phyloP scores from a whole-genome alignment of 2,888 invertebrate species.

The Drosophila quinaria region DNA sequence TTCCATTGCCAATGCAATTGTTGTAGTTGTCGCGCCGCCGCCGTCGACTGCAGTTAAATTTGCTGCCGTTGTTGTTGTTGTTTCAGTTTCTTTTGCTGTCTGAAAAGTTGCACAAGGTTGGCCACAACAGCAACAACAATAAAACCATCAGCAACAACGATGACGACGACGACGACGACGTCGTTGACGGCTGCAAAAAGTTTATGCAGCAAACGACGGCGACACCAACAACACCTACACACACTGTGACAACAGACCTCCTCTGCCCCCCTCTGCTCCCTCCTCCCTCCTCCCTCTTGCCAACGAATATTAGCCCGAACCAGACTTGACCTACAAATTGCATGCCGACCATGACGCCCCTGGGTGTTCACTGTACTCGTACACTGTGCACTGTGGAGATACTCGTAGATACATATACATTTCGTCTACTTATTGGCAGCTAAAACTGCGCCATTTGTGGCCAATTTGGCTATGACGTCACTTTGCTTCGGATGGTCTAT shows the following conservation, averaged over 20 bases:
- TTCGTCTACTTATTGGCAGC: constrained; percentile 50
- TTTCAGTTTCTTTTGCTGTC: constrained; percentile 75
- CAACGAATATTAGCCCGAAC: constrained; percentile 31
- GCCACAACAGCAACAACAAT: constrained; percentile 48
- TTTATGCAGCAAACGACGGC: constrained; percentile 70
- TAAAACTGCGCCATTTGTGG: constrained; percentile 44
- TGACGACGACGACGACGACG: constrained; percentile 20
- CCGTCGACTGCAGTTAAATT: constrained; percentile 74
- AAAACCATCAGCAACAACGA: constrained; percentile 28
- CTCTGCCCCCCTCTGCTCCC: neutral
- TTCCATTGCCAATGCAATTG: constrained; percentile 59
- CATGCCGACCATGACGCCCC: constrained; percentile 57
- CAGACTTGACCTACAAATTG: constrained; percentile 79
- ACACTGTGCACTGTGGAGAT: neutral
- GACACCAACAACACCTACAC: constrained; percentile 75
- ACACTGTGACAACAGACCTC: constrained; percentile 10
- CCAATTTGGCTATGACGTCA: constrained; percentile 48
- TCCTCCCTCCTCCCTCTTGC: neutral
- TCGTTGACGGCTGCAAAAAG: constrained; percentile 70
- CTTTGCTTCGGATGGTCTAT: neutral
- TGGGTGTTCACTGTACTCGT: constrained; percentile 43
- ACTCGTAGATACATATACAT: constrained; percentile 3
- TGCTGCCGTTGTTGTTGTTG: constrained; percentile 46
- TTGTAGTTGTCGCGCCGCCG: constrained; percentile 59
- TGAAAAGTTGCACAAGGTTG: constrained; percentile 81